Conservation (phyloP, 2,113 vertebrate genomes). For the Tangachromis dhanisi region DNA sequence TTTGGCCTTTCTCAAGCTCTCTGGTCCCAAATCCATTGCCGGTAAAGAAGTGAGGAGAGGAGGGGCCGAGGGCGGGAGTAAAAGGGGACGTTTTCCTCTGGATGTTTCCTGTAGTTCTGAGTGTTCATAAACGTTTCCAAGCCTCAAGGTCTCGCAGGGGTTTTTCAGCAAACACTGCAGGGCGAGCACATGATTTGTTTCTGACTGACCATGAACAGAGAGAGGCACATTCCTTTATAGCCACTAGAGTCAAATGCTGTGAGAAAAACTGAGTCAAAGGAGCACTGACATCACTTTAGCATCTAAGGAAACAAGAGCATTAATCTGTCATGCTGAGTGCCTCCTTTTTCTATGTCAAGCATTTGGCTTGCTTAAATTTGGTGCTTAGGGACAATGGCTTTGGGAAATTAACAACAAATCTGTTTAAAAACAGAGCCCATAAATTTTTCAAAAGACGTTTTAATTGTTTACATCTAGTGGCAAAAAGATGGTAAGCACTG, state of each 20-base stretch:
- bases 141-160: conserved; percentile 36
- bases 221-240: conserved; percentile 36
- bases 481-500: conserved; percentile 60
- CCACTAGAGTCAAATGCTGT: conserved; percentile 40
- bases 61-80: background rate
- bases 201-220: conserved; percentile 43
- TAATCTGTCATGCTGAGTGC: background rate
- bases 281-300: conserved; percentile 6
- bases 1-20: conserved; percentile 66
- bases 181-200: conserved; percentile 52
- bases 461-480: conserved; percentile 23
- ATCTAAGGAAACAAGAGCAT: background rate
- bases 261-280: conserved; percentile 13
- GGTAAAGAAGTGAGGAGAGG: conserved; percentile 2
- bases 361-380: background rate
- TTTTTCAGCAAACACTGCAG: conserved; percentile 31
- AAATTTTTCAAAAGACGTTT: conserved; percentile 41
- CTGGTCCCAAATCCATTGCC: conserved; percentile 36
- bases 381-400: conserved; percentile 5
- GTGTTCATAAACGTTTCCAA: conserved; percentile 62
- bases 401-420: background rate
- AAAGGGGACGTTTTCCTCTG: conserved; percentile 34
- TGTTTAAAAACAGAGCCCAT: conserved; percentile 5
- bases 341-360: background rate
- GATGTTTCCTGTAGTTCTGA: conserved; percentile 56